A percentile compares a stretch with the other conserved stretches of the same genome.
These are phyloP conservation scores for Amphipyra berbera DNA, from an alignment of 2,888 invertebrate genomes.

Conservation along the genomic window DNA sequence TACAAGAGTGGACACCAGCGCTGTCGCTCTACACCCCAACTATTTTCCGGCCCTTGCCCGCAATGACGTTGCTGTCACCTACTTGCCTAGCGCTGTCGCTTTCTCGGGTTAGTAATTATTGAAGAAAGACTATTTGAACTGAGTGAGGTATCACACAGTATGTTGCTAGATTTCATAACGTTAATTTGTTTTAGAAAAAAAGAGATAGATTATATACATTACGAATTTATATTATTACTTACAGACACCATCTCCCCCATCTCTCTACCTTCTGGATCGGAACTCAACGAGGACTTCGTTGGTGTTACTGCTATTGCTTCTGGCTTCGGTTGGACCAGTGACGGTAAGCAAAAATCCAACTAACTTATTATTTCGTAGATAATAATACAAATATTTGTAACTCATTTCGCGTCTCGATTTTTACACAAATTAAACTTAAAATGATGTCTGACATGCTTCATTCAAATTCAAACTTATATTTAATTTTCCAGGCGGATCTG, in stretches of 20 bases:
- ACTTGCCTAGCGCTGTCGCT: constrained; percentile 58
- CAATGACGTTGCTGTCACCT: constrained; percentile 73
- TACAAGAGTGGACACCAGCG: constrained; percentile 62
- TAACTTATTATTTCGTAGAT: too few species aligned
- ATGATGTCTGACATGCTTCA: too few species aligned
- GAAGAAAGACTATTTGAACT: too few species aligned
- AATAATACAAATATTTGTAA: too few species aligned
- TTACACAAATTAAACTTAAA: too few species aligned
- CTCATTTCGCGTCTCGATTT: too few species aligned
- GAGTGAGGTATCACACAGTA: too few species aligned
- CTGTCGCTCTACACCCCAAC: constrained; percentile 64
- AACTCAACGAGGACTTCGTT: constrained; percentile 56
- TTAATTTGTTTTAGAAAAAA: too few species aligned
- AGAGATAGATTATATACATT: too few species aligned
- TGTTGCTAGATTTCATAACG: too few species aligned
- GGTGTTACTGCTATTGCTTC: constrained; percentile 64
- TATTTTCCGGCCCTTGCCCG: constrained; percentile 67
- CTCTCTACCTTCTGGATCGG: constrained; percentile 62
- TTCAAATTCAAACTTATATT: too few species aligned
- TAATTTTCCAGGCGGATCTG: constrained; percentile 55
- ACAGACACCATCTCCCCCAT: constrained; percentile 65
- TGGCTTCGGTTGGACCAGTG: constrained; percentile 68
- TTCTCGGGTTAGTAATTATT: constrained; percentile 62
- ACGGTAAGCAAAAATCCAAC: constrained; percentile 57
- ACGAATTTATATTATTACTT: constrained; percentile 51